Base-by-base conservation (phyloP, 2,113 vertebrate species). In the Morphnarchus princeps region DNA sequence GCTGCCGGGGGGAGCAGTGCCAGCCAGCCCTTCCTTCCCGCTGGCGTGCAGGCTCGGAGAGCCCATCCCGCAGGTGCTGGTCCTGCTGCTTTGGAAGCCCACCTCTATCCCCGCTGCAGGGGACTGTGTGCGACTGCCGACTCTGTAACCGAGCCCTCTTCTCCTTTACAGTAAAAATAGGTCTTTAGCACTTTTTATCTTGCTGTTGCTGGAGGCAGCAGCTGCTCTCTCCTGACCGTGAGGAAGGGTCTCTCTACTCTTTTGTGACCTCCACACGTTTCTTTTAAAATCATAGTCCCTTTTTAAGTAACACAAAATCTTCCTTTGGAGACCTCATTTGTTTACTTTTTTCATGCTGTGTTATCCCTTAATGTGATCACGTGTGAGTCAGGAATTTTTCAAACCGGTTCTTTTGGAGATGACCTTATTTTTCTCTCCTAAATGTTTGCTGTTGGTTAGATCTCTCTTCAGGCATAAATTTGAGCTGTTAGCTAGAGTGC, bases 61-160 rank as follows among this genome's bases (percentile, higher is more conserved):
- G 28, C 1, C 12, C 4, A 10, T 40, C 66, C n/a, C 1, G 7
- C 40, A 17, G 57, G 21, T 11, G 29, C 65, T 22, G 32, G 3
- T 8, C 6, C 70, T 32, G 40, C 76, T 58, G 74, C 57, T 58
- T 42, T 5, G 34, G 9, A 5, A 31, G 50, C 29, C 38, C 72
- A 13, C 63, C 38, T 32, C 36, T 34, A 0, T 29, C 74, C 61
- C 61, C 7, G 0, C 45, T 11, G 49, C 38, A 3, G 38, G 63
- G 31, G 16, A 6, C 78, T 31, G 57, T 0, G 0, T n/a, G 29
- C 6, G 5, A 0, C 61, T 47, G 17, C 45, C 0, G 2, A 8
- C 69, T 40, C 58, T 4, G 32, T 1, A 34, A 31, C 47, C 0
- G 0, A 42, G 22, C 49, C 76, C 6, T 40, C 58, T 26, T 43